These are phyloP conservation scores for Drosophila meridiana DNA, from an alignment of 2,888 invertebrate species.

Conservation along the genomic window DNA sequence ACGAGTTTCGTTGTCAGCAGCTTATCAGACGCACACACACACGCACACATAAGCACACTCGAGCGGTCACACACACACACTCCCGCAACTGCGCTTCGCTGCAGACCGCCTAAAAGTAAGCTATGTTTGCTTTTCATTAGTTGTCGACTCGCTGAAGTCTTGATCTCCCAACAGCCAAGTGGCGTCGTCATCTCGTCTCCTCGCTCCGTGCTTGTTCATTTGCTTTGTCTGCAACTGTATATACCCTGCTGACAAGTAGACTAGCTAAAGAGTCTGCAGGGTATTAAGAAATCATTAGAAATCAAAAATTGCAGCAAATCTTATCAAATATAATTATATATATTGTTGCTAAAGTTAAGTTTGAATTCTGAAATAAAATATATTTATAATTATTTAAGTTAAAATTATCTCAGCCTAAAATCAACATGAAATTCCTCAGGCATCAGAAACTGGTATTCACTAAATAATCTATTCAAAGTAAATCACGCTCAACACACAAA, in stretches of 20 bases:
- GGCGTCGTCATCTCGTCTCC: background rate
- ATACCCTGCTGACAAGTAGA: background rate
- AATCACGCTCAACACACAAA: background rate
- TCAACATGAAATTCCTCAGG: background rate
- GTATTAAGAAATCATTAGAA: background rate
- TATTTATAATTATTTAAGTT: too few relatives aligned
- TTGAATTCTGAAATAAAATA: too few relatives aligned
- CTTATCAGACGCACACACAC: slow-evolving; percentile 19
- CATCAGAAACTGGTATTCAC: background rate
- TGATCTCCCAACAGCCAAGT: slow-evolving; percentile 16
- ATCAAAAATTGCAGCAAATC: background rate
- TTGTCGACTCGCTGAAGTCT: slow-evolving; percentile 36
- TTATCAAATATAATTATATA: background rate
- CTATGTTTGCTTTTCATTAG: slow-evolving; percentile 77
- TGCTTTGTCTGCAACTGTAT: slow-evolving; percentile 1
- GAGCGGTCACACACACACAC: slow-evolving; percentile 14
- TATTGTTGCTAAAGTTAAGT: too few relatives aligned
- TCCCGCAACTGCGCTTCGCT: slow-evolving; percentile 26
- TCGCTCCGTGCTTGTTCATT: slow-evolving; percentile 24
- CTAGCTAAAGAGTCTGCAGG: background rate
- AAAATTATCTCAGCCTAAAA: too few relatives aligned
- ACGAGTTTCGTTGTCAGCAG: slow-evolving; percentile 22
- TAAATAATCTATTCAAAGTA: background rate
- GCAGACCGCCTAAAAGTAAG: slow-evolving; percentile 58
- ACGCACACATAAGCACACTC: slow-evolving; percentile 17